phyloP scores from a whole-genome alignment of 2,113 vertebrate genomes.

The Plotosus lineatus region DNA sequence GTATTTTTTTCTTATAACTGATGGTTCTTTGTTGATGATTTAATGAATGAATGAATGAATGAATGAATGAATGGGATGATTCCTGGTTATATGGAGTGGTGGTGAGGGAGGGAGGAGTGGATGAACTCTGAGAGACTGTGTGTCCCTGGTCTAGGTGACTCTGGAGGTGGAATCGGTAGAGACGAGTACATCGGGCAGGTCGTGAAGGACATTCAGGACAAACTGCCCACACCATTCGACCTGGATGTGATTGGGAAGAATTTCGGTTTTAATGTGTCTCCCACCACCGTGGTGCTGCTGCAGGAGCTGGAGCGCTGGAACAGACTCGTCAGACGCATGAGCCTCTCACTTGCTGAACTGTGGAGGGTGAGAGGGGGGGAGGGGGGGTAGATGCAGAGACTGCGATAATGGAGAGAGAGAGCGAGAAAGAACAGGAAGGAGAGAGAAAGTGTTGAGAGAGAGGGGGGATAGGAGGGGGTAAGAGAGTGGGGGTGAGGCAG shows the following conservation, averaged over 20 bases:
- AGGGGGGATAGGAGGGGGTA: slow-evolving; percentile 69
- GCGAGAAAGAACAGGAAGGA: neutral
- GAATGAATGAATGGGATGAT: no score
- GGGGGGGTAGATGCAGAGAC: no score
- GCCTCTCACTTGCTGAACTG: slow-evolving; percentile 80
- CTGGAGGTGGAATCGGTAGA: slow-evolving; percentile 76
- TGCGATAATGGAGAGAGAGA: no score
- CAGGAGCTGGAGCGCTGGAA: slow-evolving; percentile 94
- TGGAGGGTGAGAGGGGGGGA: slow-evolving; percentile 73
- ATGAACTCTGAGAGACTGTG: neutral
- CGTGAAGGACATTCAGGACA: slow-evolving; percentile 87
- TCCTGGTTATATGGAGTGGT: neutral
- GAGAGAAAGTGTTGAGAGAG: neutral
- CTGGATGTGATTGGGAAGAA: slow-evolving; percentile 80
- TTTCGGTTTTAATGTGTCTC: slow-evolving; percentile 72
- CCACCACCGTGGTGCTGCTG: slow-evolving; percentile 86
- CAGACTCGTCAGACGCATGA: slow-evolving; percentile 81
- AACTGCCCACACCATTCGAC: slow-evolving; percentile 82
- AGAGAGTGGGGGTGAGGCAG: neutral
- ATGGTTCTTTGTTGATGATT: no score
- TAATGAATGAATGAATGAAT: no score
- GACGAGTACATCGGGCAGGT: slow-evolving; percentile 87
- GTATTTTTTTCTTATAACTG: no score
- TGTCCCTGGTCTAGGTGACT: slow-evolving; percentile 76
- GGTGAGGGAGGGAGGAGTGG: no score